Base-by-base conservation (phyloP, 2,888 invertebrate genomes). In the Synanthedon formicaeformis region DNA sequence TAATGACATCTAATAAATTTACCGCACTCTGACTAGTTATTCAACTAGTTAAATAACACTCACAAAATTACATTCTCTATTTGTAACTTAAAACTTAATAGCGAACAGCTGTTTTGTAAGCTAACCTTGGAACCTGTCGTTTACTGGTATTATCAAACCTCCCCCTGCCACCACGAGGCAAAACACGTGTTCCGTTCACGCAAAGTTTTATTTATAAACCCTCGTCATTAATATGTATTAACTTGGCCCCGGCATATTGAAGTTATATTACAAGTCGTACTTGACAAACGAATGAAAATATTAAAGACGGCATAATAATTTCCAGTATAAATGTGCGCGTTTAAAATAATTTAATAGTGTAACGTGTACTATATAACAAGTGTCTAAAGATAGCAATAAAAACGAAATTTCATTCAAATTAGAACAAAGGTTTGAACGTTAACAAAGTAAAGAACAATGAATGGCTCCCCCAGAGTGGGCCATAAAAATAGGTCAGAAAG, bases 121-220 rank as follows among this genome's bases (percentile, higher is more conserved):
- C 57, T 66, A 75, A 70, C 75, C 73, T 77, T 76, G 73, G 66
- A 63, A 80, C 76, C 75, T 80, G 78, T 77, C 68, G 6, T 50
- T 50, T 50, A 50, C 56, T 54, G 61, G 66, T 60, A 61, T 67
- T 66, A 71, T 71, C 71, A 74, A 72, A 78, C 76, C 75, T 73
- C 63, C 64, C 62, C 60, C 54, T 53, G 60, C 57, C 65, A 63
- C 63, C 66, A 67, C 67, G 62, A 66, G 63, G 65, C 60, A 67
- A 61, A 67, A 76, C 81, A 83, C 75, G 75, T 83, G 81, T 74
- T 66, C 64, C 64, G 73, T 76, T 70, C 81, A 80, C 65, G 80
- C 80, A 65, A 62, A 70, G 81, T 57, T 62, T 56, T 75, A 80
- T 73, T 75, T 69, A 75, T 76, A 77, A 27, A 64, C 62, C 45